These are phyloP conservation scores for Napeogenes sylphis DNA, from an alignment of 2,888 invertebrate species.

Conservation along the genomic window DNA sequence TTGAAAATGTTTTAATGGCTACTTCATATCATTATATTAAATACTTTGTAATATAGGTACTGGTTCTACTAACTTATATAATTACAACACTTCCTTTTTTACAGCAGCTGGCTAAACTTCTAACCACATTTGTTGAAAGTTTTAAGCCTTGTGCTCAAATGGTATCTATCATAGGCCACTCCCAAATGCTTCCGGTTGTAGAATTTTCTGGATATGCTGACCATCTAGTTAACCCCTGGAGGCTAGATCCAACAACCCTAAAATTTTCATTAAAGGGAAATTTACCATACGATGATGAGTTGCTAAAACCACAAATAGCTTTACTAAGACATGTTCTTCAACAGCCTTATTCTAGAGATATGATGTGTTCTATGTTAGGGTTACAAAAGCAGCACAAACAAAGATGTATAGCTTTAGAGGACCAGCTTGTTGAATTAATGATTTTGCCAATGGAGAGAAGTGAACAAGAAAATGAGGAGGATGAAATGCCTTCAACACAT, in stretches of 20 bases:
- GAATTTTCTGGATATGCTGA: constrained; percentile 95
- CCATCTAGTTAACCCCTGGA: constrained; percentile 94
- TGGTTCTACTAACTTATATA: background rate
- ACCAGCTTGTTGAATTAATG: constrained; percentile 93
- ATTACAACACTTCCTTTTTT: constrained; percentile 36
- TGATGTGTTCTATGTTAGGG: constrained; percentile 96
- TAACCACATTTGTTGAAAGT: constrained; percentile 94
- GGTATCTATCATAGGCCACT: constrained; percentile 94
- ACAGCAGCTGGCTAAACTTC: constrained; percentile 88
- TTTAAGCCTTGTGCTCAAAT: constrained; percentile 96
- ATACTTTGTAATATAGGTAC: background rate
- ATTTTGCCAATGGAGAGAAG: constrained; percentile 95
- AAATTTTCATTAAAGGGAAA: constrained; percentile 81
- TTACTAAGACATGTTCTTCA: constrained; percentile 93
- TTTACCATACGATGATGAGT: constrained; percentile 92
- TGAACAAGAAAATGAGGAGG: constrained; percentile 81
- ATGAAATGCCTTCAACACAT: constrained; percentile 81
- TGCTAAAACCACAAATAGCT: constrained; percentile 92
- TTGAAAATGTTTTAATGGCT: background rate
- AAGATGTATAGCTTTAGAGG: constrained; percentile 92
- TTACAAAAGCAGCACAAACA: constrained; percentile 95
- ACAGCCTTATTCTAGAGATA: constrained; percentile 96
- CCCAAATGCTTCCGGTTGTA: constrained; percentile 94
- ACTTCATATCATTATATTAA: background rate
- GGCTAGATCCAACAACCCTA: constrained; percentile 89